Evolutionary conservation across 2,797 vertebrate species (phyloP).

Genomic region (Anguilla megastoma): DNA sequence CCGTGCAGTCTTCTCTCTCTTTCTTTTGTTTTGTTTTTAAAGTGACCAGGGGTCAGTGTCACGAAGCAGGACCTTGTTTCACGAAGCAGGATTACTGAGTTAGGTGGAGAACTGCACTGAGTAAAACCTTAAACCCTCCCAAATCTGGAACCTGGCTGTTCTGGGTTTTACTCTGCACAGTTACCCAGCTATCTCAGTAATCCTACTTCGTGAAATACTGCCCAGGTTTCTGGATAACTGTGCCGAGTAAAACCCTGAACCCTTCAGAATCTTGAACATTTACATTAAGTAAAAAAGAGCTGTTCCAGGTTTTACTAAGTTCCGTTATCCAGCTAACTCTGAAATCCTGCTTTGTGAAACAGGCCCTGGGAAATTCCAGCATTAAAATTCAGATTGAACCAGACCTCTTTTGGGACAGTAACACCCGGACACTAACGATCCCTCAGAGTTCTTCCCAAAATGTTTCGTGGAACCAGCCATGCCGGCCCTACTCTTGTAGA

Average conservation of each 20-base stretch:
- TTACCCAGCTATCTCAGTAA: background rate
- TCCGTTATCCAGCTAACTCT: background rate
- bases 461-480: background rate
- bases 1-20: background rate
- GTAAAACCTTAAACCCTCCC: background rate
- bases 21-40: background rate
- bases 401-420: background rate
- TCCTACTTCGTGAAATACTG: background rate
- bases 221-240: too few species aligned
- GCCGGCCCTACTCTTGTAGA: background rate
- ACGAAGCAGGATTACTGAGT: too few species aligned
- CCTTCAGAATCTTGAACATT: too few species aligned
- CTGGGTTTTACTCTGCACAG: background rate
- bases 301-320: background rate
- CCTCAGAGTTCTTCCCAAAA: background rate
- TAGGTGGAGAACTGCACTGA: too few species aligned
- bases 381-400: background rate
- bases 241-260: too few species aligned
- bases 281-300: too few species aligned
- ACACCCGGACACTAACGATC: background rate
- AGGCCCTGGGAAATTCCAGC: background rate
- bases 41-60: background rate
- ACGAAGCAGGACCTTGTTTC: too few species aligned
- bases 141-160: background rate
- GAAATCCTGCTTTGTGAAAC: background rate